Conservation (phyloP, 2,888 invertebrate genomes). For the Tholera decimalis region DNA sequence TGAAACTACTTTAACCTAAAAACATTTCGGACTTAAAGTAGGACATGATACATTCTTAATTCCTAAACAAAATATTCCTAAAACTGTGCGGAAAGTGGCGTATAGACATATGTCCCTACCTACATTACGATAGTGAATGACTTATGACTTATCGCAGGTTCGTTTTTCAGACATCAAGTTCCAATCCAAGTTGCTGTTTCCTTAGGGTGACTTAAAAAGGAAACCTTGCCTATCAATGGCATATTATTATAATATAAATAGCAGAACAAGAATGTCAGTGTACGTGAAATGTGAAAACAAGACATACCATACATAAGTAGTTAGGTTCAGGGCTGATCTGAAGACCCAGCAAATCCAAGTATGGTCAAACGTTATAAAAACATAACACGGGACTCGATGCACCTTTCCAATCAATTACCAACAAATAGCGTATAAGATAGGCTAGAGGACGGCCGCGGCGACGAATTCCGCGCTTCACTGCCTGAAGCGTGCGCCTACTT, state of each 20-base stretch:
- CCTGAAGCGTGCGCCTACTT: slow-evolving; percentile 90
- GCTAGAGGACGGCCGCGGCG: slow-evolving; percentile 83
- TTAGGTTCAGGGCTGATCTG: slow-evolving; percentile 56
- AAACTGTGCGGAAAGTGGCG: too few relatives aligned
- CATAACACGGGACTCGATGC: slow-evolving; percentile 78
- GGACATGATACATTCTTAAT: too few relatives aligned
- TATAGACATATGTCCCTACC: too few relatives aligned
- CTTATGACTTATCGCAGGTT: too few relatives aligned
- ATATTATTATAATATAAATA: slow-evolving; percentile 41
- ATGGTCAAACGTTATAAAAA: slow-evolving; percentile 78
- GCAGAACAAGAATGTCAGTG: slow-evolving; percentile 31
- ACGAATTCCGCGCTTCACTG: slow-evolving; percentile 89
- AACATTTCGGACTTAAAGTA: too few relatives aligned
- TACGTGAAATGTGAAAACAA: slow-evolving; percentile 61
- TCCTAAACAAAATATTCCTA: too few relatives aligned
- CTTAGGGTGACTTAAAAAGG: slow-evolving; percentile 16
- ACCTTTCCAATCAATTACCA: slow-evolving; percentile 90
- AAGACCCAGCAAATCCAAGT: slow-evolving; percentile 73
- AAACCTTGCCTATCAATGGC: slow-evolving; percentile 8
- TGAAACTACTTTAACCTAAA: too few relatives aligned
- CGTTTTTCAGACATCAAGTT: background rate
- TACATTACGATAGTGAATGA: too few relatives aligned
- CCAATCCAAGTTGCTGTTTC: slow-evolving; percentile 1
- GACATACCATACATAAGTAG: slow-evolving; percentile 47
- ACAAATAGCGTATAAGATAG: slow-evolving; percentile 89